Evolutionary conservation across 2,797 vertebrate species (phyloP).

Genomic region (Alouatta caraya): DNA sequence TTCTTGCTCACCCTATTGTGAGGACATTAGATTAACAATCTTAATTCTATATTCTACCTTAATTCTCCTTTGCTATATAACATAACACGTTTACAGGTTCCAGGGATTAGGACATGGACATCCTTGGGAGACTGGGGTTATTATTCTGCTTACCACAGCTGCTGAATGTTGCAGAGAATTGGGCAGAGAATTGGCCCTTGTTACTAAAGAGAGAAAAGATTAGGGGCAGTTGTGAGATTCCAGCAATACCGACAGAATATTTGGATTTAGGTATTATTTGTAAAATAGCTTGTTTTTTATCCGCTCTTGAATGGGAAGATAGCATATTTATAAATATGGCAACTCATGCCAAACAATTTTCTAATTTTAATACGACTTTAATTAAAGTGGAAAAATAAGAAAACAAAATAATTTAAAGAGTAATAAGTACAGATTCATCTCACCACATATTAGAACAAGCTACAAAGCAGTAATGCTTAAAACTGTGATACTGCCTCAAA

Average conservation of each 20-base stretch:
- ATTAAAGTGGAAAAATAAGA: not conserved
- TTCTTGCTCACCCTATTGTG: not conserved
- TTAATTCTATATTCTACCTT: not conserved
- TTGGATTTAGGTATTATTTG: not conserved
- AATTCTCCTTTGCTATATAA: not conserved
- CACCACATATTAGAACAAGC: not conserved
- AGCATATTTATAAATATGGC: not conserved
- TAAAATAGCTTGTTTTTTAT: not conserved
- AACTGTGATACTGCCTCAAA: not conserved
- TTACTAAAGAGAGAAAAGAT: not conserved
- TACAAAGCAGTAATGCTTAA: conserved; percentile 15
- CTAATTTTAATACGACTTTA: conserved; percentile 9
- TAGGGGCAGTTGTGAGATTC: not conserved
- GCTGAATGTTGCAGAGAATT: not conserved
- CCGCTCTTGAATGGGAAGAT: not conserved
- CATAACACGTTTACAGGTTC: not conserved
- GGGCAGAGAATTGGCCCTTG: not conserved
- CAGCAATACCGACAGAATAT: not conserved
- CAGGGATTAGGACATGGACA: not conserved
- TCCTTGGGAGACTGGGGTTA: not conserved
- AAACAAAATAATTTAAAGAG: not conserved
- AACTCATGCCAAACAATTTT: not conserved
- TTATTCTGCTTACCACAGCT: not conserved
- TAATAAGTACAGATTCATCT: not conserved
- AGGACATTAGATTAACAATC: not conserved